Evolutionary conservation across 1,140 invertebrate genomes (phyloP).

Genomic region (Onthophagus taurus): DNA sequence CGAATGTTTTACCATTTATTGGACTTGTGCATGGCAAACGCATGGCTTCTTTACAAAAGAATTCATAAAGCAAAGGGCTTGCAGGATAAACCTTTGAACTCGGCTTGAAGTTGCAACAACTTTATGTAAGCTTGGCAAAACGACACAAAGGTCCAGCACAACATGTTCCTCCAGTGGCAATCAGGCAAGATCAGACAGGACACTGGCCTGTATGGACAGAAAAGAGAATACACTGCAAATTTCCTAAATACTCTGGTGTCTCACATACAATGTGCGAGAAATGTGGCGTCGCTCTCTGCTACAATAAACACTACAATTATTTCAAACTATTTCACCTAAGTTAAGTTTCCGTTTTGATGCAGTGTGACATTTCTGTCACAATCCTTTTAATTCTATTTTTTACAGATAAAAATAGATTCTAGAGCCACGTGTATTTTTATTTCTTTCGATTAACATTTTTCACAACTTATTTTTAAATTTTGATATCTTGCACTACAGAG

Average conservation of each 20-base stretch:
- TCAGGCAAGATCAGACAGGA: slow-evolving; percentile 31
- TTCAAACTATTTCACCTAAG: neutral
- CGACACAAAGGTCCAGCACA: slow-evolving; percentile 26
- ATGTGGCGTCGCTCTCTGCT: slow-evolving; percentile 1
- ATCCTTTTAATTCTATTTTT: too few relatives aligned
- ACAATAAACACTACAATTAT: slow-evolving; percentile 1
- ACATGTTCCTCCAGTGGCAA: slow-evolving; percentile 24
- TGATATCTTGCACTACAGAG: too few relatives aligned
- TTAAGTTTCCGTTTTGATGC: too few relatives aligned
- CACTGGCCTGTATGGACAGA: slow-evolving; percentile 31
- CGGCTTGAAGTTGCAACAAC: neutral
- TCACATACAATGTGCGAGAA: neutral
- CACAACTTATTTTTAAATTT: too few relatives aligned
- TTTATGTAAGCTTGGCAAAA: slow-evolving; percentile 16
- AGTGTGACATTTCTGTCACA: too few relatives aligned
- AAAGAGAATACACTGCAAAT: slow-evolving; percentile 1
- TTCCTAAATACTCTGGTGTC: neutral
- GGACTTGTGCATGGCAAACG: too few relatives aligned
- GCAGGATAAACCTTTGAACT: slow-evolving; percentile 9
- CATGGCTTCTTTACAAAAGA: neutral
- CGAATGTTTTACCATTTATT: neutral
- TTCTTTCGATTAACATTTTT: too few relatives aligned
- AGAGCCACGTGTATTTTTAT: too few relatives aligned
- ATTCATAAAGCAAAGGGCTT: slow-evolving; percentile 6
- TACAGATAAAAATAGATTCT: too few relatives aligned